phyloP scores from a whole-genome alignment of 2,113 vertebrate species.

The Tringa solitaria region DNA sequence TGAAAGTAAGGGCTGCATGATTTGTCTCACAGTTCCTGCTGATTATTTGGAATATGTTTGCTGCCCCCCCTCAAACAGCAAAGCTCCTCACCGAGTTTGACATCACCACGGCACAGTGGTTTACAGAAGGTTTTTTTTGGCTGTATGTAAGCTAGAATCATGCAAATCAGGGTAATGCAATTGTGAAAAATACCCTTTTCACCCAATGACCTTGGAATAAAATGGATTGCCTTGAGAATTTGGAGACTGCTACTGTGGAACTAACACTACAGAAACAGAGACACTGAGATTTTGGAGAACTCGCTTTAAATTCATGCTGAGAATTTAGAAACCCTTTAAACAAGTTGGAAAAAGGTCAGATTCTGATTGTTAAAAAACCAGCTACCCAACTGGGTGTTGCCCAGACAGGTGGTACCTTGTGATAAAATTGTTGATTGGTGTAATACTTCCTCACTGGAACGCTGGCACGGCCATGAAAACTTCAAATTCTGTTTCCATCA shows the following conservation, averaged over 20 bases:
- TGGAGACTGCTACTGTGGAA: neutral
- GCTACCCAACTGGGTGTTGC: neutral
- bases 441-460: neutral
- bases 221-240: neutral
- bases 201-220: neutral
- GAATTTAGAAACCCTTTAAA: neutral
- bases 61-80: neutral
- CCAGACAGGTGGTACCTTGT: neutral
- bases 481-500: neutral
- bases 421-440: neutral
- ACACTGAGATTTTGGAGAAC: neutral
- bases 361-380: neutral
- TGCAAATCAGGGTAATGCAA: neutral
- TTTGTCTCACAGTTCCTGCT: conserved; percentile 31
- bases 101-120: neutral
- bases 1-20: neutral
- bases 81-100: neutral
- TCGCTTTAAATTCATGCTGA: neutral
- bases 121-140: neutral
- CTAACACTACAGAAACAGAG: neutral
- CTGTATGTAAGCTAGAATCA: neutral
- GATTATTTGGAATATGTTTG: neutral
- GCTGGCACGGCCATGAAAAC: neutral
- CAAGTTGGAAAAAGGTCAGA: neutral
- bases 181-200: neutral